These are phyloP conservation scores for Yponomeuta sedellus DNA, from an alignment of 2,888 invertebrate species.

Conservation along the genomic window DNA sequence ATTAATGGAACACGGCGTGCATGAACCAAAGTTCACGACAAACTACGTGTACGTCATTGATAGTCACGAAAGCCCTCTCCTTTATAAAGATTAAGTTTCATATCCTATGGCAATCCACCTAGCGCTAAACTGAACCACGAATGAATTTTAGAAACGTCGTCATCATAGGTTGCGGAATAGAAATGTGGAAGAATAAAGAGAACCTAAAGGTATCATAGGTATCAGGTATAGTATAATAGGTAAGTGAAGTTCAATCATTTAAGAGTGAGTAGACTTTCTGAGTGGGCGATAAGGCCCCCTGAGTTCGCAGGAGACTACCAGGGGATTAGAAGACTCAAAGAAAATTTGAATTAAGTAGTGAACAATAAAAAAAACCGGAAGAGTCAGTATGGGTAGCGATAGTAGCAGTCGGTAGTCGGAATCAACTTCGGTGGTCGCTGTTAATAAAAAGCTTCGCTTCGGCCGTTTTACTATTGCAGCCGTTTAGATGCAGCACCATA, in stretches of 20 bases:
- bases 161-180: not conserved
- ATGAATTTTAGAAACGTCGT: not conserved
- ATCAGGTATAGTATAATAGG: not conserved
- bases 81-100: not conserved
- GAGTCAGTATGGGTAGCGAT: not conserved
- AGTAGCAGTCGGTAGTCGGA: not conserved
- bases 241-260: not conserved
- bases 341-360: not conserved
- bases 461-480: too few species aligned
- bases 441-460: too few species aligned
- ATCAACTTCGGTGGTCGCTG: not conserved
- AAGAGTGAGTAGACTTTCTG: too few species aligned
- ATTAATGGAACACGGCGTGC: conserved; percentile 35
- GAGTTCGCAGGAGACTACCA: too few species aligned
- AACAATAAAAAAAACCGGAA: not conserved
- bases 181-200: not conserved
- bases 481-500: not conserved
- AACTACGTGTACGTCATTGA: conserved; percentile 18
- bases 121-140: not conserved
- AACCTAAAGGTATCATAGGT: not conserved
- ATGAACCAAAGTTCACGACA: conserved; percentile 26
- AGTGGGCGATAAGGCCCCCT: too few species aligned
- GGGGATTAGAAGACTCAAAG: too few species aligned
- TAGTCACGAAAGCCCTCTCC: not conserved
- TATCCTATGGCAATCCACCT: not conserved